Conservation (phyloP, 2,797 vertebrate genomes). For the Sebastes oblongus region DNA sequence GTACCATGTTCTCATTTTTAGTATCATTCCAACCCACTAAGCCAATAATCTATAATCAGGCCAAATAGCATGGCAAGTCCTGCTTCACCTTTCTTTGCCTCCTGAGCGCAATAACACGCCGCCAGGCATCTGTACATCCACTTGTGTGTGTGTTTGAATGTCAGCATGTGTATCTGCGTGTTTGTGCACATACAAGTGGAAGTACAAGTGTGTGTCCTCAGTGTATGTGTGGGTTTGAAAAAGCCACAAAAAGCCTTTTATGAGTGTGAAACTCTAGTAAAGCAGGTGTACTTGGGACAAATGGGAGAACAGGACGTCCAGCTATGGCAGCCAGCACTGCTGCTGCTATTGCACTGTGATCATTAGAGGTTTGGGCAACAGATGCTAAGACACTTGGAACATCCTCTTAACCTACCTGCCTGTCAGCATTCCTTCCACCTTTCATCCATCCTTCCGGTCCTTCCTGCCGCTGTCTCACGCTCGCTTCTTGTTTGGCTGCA, state of each 20-base stretch:
- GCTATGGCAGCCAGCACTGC: constrained; percentile 9
- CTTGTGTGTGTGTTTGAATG: not conserved
- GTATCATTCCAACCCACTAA: constrained; percentile 11
- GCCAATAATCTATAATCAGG: constrained; percentile 16
- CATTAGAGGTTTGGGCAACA: constrained; percentile 69
- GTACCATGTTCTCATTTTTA: constrained; percentile 20
- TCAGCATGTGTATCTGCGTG: not conserved
- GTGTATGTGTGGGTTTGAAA: constrained; percentile 27
- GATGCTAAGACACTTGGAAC: constrained; percentile 59
- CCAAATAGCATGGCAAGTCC: not conserved
- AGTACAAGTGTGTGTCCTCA: not conserved
- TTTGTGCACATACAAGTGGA: not conserved
- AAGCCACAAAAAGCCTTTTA: constrained; percentile 69
- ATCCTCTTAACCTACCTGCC: constrained; percentile 56
- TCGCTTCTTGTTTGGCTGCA: constrained; percentile 46
- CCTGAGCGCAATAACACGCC: not conserved
- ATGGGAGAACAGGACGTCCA: constrained; percentile 58
- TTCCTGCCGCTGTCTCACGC: constrained; percentile 32
- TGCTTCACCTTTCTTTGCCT: not conserved
- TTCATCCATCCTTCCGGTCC: constrained; percentile 35
- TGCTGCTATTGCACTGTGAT: constrained; percentile 33
- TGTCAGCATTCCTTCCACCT: constrained; percentile 62
- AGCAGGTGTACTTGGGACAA: constrained; percentile 75
- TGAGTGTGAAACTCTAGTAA: constrained; percentile 69
- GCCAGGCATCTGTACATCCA: not conserved